Base-by-base conservation (phyloP, 2,888 invertebrate genomes). In the Reticulitermes lucifugus region DNA sequence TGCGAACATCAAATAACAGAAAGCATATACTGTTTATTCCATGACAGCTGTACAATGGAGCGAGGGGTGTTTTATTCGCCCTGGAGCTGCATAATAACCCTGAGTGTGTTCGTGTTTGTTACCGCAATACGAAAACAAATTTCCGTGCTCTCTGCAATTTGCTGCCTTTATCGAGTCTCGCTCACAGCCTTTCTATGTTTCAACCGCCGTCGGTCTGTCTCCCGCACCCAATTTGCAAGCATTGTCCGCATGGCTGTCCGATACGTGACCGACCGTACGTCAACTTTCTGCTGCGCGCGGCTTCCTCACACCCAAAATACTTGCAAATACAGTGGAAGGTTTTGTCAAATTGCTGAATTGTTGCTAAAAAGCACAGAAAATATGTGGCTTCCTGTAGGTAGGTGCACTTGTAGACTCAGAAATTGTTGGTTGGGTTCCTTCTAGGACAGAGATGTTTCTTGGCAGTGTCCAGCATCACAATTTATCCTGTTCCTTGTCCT, bases 181-280 rank as follows among this genome's bases (percentile, higher is more conserved):
- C 25, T 6, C 55, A 18, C 25, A 70, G 22, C 25, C 10, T 70
- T 70, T 70, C 55, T 70, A 2, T 25, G 14, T 25, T 70, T 70
- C 22, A n/a, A 18, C 25, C n/a, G 70, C n/a, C 2, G 70, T n/a
- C 3, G 10, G 22, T 9, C 70, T 70, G 10, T 25, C 2, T 10
- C 4, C 25, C 70, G n/a, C n/a, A 70, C n/a, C 25, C 70, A 70
- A 70, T 70, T 70, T 70, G n/a, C n/a, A n/a, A 70, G 70, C 55
- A 59, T 59, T 59, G 55, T 59, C 21, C 55, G 21, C 55, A 21
- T 59, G 55, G 55, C 55, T 59, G 55, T 59, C 55, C 55, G 55
- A 59, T 59, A 59, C 21, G 21, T 59, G 21, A 59, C 55, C 21
- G 14, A 59, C 14, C 55, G 6, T 18, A 21, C 2, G 12, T 59